Evolutionary conservation across 2,113 vertebrate species (phyloP), one percentile per base, ranked within the genome.

Genomic region (Burhinus oedicnemus): DNA sequence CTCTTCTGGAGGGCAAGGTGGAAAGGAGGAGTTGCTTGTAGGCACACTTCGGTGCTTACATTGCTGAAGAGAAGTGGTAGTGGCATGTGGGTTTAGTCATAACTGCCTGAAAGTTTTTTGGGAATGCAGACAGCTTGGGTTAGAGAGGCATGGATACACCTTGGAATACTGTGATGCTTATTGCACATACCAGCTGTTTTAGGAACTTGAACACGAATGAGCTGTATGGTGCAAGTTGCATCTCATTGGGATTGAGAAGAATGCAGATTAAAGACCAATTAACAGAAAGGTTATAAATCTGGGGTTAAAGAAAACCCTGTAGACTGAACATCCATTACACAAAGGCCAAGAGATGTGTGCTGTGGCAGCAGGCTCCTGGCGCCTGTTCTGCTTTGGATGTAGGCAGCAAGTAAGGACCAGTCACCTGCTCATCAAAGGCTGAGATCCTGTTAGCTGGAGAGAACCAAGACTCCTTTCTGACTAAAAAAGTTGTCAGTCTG

Each of bases 301-400:
- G n/a, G 30, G 16, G 6, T 62, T 91, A 44, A 44, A 34, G 23
- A 64, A 71, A 87, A 2, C 40, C 22, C 11, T 70, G 55, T 69
- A 34, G 55, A 11, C 26, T 75, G 38, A 60, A 15, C 21, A 8
- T 36, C 16, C 92, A 11, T 52, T 70, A 10, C 1, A 12, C 42
- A 32, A 62, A 70, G 49, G 45, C 40, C 12, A 15, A 72, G 61
- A 92, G 44, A 40, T 45, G 23, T 29, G 20, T 55, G n/a, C 17
- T 84, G 10, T 74, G 55, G 15, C 20, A 51, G 45, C 19, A 57
- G 16, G 42, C 21, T 84, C 13, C 17, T 0, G 0, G 11, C 16
- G 34, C 18, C 62, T 62, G 11, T n/a, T 44, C 55, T 26, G 19
- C 71, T 83, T 47, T 72, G 85, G 21, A 11, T 68, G 6, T 8